Evolutionary conservation across 2,113 vertebrate genomes (phyloP), one percentile per base, ranked within the genome.

Genomic region (Sigmodon hispidus): DNA sequence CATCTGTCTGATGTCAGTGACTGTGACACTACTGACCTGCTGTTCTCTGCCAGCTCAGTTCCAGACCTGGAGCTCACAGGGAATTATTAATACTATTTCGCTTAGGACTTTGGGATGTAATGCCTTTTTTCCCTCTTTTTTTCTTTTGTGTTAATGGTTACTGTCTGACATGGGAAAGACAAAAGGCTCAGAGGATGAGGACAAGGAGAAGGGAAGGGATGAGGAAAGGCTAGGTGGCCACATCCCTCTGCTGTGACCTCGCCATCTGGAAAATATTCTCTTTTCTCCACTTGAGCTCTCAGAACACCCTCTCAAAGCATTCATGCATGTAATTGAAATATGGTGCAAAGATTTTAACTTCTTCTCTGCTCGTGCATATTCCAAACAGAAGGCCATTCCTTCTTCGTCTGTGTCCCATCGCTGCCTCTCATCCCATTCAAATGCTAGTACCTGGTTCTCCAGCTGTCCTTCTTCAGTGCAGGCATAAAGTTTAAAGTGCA

Each of bases 251-350:
- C 98, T 99, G 99, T 98, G 98, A 98, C 97, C 99, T 98, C 98
- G 99, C 98, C 98, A 99, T 98, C 98, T 99, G 99, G 98, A 99
- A 99, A 99, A 99, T 99, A 98, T 99, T 99, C 99, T 99, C 99
- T 98, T 99, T 99, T 98, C 99, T 99, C 99, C 99, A 99, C 98
- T 99, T 99, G 97, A 99, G 99, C 98, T 99, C 99, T 97, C 99
- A 99, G 99, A 99, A 99, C 87, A 99, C 99, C 50, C 99, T 98
- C 97, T 99, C 99, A 21, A 99, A 99, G 98, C 99, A 99, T 97
- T 99, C 99, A 45, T 99, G 99, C 99, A 99, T 99, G 98, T 99
- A 99, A 99, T 99, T 99, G 96, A 99, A 99, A 7, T 99, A 99
- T 11, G 99, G 99, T 12, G 99, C 99, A 98, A 99, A 99, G 98